These are phyloP conservation scores for Centroberyx gerrardi DNA, from an alignment of 2,797 vertebrate genomes.

Conservation along the genomic window DNA sequence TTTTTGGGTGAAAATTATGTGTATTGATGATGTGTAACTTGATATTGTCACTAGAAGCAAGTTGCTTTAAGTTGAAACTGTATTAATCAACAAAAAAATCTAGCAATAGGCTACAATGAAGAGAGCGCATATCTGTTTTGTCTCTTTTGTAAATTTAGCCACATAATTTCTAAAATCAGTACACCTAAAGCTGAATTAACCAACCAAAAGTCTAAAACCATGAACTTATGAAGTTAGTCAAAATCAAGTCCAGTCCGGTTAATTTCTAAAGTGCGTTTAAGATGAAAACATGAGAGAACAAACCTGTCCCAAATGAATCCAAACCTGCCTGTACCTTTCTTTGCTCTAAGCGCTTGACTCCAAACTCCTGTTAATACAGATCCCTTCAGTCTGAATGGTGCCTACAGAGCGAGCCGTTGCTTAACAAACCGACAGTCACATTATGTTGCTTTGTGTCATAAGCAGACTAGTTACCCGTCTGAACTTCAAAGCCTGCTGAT, in stretches of 20 bases:
- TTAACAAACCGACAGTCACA: background rate
- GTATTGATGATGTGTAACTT: no score
- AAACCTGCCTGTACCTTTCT: no score
- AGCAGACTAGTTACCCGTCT: constrained; percentile 40
- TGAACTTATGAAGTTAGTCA: background rate
- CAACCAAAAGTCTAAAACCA: background rate
- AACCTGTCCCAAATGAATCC: background rate
- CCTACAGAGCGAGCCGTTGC: constrained; percentile 8
- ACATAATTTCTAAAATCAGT: no score
- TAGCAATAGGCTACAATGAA: no score
- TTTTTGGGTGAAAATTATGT: no score
- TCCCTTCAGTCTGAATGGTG: background rate
- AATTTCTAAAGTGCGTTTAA: background rate
- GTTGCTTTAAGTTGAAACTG: no score
- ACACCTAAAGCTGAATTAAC: no score
- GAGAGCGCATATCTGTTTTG: no score
- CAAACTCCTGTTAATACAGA: background rate
- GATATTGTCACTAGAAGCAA: no score
- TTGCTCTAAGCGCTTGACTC: background rate
- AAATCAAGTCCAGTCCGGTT: background rate
- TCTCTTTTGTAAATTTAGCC: no score
- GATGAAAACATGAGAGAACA: background rate
- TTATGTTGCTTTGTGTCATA: constrained; percentile 24
- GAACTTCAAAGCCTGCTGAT: constrained; percentile 65
- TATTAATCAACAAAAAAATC: no score